Percentiles rank a stretch among this genome's conserved stretches.
phyloP scores from a whole-genome alignment of 2,888 invertebrate genomes.

The Caenorhabditis angaria region DNA sequence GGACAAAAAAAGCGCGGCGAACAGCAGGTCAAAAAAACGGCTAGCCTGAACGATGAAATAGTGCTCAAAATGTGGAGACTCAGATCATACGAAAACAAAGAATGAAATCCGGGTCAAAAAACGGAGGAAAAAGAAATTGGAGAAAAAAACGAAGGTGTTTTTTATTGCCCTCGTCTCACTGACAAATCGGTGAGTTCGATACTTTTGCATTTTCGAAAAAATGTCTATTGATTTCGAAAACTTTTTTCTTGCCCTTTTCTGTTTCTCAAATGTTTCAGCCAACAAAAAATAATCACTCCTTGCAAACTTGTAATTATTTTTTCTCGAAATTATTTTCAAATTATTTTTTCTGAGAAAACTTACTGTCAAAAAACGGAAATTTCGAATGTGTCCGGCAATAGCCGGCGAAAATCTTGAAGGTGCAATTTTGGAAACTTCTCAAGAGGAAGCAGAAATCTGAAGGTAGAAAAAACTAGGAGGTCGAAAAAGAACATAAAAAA shows the following conservation, averaged over 20 bases:
- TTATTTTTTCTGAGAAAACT: background rate
- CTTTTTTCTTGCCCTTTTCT: too few species aligned
- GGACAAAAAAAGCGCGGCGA: background rate
- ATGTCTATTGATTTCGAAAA: background rate
- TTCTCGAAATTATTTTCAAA: background rate
- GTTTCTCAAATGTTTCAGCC: too few species aligned
- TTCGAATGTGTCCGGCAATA: background rate
- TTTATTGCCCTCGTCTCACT: conserved; percentile 7
- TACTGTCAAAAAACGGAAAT: background rate
- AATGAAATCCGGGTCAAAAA: background rate
- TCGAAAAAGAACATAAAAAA: background rate
- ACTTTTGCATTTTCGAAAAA: conserved; percentile 11
- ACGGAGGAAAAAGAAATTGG: background rate
- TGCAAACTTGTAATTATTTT: background rate
- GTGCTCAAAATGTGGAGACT: conserved; percentile 3
- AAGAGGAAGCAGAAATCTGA: background rate
- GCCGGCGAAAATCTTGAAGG: background rate
- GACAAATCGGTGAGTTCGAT: conserved; percentile 9
- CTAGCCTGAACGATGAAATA: conserved; percentile 12
- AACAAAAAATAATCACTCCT: too few species aligned
- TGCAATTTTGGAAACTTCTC: background rate
- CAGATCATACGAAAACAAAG: conserved; percentile 7
- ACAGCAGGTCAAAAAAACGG: conserved; percentile 6
- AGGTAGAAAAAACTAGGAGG: background rate
- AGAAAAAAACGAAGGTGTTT: conserved; percentile 10